Evolutionary conservation across 2,888 invertebrate species (phyloP).

Genomic region (Erebia ligea): DNA sequence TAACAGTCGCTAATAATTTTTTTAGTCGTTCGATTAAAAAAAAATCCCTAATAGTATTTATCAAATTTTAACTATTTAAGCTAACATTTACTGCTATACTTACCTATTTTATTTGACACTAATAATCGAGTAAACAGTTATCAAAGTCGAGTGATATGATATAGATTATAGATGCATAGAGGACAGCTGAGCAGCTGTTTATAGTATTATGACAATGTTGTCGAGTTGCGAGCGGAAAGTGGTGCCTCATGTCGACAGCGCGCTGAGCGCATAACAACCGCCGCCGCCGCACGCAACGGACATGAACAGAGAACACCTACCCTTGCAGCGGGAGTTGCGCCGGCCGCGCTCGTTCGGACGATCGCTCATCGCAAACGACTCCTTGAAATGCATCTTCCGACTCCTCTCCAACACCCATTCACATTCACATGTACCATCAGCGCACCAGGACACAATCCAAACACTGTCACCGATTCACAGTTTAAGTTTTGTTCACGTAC

Average conservation of each 20-base stretch:
- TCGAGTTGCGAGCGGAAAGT: constrained; percentile 39
- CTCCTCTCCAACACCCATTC: constrained; percentile 75
- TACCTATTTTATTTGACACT: neutral
- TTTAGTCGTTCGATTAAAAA: too few species aligned
- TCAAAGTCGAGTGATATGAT: constrained; percentile 10
- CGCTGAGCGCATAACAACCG: constrained; percentile 51
- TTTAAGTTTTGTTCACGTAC: constrained; percentile 15
- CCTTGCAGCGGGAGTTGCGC: constrained; percentile 82
- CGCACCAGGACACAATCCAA: constrained; percentile 72
- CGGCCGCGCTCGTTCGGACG: constrained; percentile 81
- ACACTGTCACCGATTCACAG: constrained; percentile 64
- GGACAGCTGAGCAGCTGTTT: constrained; percentile 45
- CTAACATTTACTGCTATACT: too few species aligned
- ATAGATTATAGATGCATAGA: constrained; percentile 43
- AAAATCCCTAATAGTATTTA: too few species aligned
- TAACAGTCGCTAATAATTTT: too few species aligned
- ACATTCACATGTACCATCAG: constrained; percentile 80
- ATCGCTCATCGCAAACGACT: constrained; percentile 83
- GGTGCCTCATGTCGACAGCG: constrained; percentile 24
- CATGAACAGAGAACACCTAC: constrained; percentile 61
- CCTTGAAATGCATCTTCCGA: constrained; percentile 83
- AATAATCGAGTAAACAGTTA: constrained; percentile 3
- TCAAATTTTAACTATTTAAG: too few species aligned
- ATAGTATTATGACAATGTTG: constrained; percentile 33
- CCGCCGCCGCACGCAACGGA: constrained; percentile 53